Evolutionary conservation across 1,140 invertebrate species (phyloP).

Genomic region (Orchesella cincta): DNA sequence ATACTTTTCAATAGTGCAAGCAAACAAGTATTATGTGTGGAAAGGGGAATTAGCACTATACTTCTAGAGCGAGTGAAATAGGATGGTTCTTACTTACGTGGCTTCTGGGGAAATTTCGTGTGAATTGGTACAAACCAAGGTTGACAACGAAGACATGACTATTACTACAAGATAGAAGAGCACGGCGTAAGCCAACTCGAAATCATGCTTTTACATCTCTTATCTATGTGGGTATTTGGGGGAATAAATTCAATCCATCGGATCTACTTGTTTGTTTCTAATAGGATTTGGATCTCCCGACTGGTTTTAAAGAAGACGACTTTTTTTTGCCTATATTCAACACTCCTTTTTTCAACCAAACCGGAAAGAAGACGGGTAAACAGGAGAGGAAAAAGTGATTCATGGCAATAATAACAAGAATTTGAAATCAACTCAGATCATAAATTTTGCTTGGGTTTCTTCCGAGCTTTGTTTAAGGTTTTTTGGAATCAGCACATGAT

Average conservation of each 20-base stretch:
- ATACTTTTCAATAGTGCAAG: neutral
- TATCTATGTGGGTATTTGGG: neutral
- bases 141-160: constrained; percentile 14
- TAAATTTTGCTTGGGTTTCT: constrained; percentile 22
- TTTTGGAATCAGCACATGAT: neutral
- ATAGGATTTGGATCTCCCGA: constrained; percentile 14
- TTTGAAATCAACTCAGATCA: constrained; percentile 15
- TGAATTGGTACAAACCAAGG: constrained; percentile 7
- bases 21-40: neutral
- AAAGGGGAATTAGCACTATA: constrained; percentile 14
- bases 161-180: neutral
- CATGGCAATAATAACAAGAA: constrained; percentile 27
- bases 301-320: too few species aligned
- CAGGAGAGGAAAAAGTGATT: constrained; percentile 11
- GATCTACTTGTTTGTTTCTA: constrained; percentile 22
- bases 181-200: too few species aligned
- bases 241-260: neutral
- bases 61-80: neutral
- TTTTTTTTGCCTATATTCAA: neutral
- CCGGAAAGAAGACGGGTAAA: neutral
- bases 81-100: neutral
- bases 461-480: neutral
- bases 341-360: neutral
- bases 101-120: neutral
- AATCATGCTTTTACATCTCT: neutral